A percentile compares a stretch with the other conserved stretches of the same genome.
Evolutionary conservation across 2,888 invertebrate species (phyloP).

Genomic region (Folsomia manolachei): DNA sequence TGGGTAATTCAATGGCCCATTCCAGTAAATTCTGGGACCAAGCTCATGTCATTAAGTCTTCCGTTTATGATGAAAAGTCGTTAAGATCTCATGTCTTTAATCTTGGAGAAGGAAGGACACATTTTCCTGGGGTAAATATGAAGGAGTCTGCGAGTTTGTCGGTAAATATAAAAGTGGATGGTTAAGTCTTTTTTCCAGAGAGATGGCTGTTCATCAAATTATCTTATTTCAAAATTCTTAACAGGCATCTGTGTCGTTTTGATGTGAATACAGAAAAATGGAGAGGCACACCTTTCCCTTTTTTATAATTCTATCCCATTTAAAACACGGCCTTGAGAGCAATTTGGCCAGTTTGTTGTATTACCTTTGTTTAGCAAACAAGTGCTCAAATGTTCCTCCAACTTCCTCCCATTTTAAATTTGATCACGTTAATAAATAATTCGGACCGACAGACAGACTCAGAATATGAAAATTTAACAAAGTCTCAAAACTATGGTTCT

Average conservation of each 20-base stretch:
- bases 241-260: background rate
- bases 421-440: constrained; percentile 42
- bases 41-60: background rate
- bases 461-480: constrained; percentile 48
- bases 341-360: background rate
- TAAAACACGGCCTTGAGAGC: background rate
- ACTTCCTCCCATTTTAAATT: background rate
- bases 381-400: too few relatives aligned
- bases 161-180: too few relatives aligned
- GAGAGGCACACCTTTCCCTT: too few relatives aligned
- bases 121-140: background rate
- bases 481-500: background rate
- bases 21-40: background rate
- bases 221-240: background rate
- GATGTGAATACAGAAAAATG: background rate
- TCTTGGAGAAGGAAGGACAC: background rate
- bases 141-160: too few relatives aligned
- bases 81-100: constrained; percentile 6
- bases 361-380: background rate
- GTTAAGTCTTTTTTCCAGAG: too few relatives aligned
- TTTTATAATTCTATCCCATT: background rate
- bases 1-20: constrained; percentile 10
- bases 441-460: constrained; percentile 36
- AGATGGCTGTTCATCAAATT: background rate
- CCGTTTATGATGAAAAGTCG: constrained; percentile 1